Evolutionary conservation across 2,888 invertebrate species (phyloP), one percentile per base, ranked within the genome.

Genomic region (Eueremaeus valkanovi): DNA sequence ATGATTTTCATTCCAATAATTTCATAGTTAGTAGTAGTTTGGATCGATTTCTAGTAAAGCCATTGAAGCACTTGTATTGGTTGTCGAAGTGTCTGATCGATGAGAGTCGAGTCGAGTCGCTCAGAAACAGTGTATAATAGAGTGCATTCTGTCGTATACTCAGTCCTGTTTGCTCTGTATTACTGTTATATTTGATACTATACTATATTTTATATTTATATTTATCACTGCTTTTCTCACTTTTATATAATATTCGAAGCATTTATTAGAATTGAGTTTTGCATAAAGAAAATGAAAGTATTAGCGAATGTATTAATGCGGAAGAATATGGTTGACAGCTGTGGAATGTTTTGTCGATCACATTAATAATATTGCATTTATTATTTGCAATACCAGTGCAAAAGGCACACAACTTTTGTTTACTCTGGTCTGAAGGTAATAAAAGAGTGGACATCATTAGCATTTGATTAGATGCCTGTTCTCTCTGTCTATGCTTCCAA

Each of bases 401-500:
- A 21, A 21, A 58, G 58, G 27, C 58, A 24, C 45, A 16, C 18
- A 58, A 24, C 21, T 24, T 18, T 24, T 58, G 58, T 58, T 58
- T 58, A 58, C 58, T 58, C 58, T 51, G 58, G 63, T 33, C 5
- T 55, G n/a, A 63, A 58, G 33, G 63, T 63, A 29, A 63, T 63
- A 63, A 63, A 63, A 63, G 63, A 18, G 31, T 63, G 33, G 63
- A 63, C 63, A 63, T 63, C 63, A 63, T 63, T 63, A 63, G 63
- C 63, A 63, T 63, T 63, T 63, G 63, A 63, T 63, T 63, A 31
- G 63, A 63, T 63, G 33, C 33, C 21, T 5, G 45, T 45, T 45
- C 21, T 49, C 18, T 49, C 49, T 49, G 11, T 49, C 49, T n/a
- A 8, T 49, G 8, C 49, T 36, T 36, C 36, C n/a, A n/a, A n/a